A percentile compares a stretch with the other conserved stretches of the same genome.
phyloP scores from a whole-genome alignment of 2,888 invertebrate species.

The Poecilobothrus nobilitatus region DNA sequence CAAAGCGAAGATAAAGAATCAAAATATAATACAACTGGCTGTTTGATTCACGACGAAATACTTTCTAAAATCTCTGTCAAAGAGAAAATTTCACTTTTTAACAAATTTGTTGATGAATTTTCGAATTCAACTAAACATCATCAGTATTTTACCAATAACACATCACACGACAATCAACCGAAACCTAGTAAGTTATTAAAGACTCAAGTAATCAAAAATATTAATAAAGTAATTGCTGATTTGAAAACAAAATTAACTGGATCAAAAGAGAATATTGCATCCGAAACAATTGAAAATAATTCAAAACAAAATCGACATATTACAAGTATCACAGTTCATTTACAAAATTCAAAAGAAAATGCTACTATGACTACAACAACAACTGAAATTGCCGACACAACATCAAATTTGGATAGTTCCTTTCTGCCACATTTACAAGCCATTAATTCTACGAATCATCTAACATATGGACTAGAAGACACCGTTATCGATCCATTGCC shows the following conservation, averaged over 20 bases:
- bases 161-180: background rate
- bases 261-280: background rate
- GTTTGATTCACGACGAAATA: slow-evolving; percentile 34
- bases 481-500: background rate
- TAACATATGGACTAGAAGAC: background rate
- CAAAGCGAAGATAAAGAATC: background rate
- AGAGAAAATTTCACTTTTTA: slow-evolving; percentile 36
- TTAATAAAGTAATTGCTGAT: slow-evolving; percentile 1
- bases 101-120: slow-evolving; percentile 32
- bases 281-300: background rate
- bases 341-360: background rate
- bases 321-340: slow-evolving; percentile 16
- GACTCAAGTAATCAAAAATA: background rate
- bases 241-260: background rate
- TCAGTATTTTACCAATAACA: background rate
- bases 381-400: background rate
- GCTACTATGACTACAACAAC: no score
- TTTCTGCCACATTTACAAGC: background rate
- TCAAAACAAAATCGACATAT: slow-evolving; percentile 12
- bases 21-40: slow-evolving; percentile 22
- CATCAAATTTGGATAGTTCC: background rate
- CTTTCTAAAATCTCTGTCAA: slow-evolving; percentile 36
- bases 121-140: slow-evolving; percentile 8
- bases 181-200: background rate
- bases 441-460: background rate